A percentile compares a stretch with the other conserved stretches of the same genome.
Conservation (phyloP, 2,113 vertebrate species). For the Tauraco erythrolophus region DNA sequence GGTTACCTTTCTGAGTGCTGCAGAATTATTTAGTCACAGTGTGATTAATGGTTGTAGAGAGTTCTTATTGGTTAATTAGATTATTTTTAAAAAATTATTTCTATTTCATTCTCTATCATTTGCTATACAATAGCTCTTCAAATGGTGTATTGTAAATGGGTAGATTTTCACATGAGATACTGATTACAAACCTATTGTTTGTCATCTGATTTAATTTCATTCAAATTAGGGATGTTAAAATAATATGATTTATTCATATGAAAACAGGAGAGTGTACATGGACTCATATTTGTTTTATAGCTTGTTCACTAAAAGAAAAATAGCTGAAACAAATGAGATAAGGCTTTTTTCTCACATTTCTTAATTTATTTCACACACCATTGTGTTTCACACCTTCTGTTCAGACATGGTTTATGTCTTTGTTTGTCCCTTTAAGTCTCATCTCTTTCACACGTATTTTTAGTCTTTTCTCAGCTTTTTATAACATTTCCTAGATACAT, state of each 20-base stretch:
- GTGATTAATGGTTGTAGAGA: not conserved
- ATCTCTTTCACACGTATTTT: not conserved
- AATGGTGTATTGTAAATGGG: not conserved
- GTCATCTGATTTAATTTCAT: not conserved
- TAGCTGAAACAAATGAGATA: not conserved
- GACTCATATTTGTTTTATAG: not conserved
- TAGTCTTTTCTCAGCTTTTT: not conserved
- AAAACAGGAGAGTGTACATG: not conserved
- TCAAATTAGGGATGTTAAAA: slow-evolving; percentile 19
- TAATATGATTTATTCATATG: slow-evolving; percentile 9
- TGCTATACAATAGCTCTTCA: not conserved
- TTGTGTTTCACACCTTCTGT: slow-evolving; percentile 32
- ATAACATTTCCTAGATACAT: not conserved
- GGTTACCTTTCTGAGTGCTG: not conserved
- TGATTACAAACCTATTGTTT: not conserved
- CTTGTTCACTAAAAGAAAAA: not conserved
- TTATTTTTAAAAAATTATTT: not conserved
- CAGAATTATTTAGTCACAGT: not conserved
- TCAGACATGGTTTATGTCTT: not conserved
- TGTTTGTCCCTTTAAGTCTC: not conserved
- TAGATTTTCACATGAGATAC: not conserved
- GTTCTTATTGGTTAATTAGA: not conserved
- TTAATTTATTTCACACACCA: slow-evolving; percentile 9
- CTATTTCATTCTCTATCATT: not conserved
- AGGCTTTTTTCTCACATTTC: not conserved